These are phyloP conservation scores for Leptinotarsa haldemani DNA, from an alignment of 2,888 invertebrate species.

Conservation along the genomic window DNA sequence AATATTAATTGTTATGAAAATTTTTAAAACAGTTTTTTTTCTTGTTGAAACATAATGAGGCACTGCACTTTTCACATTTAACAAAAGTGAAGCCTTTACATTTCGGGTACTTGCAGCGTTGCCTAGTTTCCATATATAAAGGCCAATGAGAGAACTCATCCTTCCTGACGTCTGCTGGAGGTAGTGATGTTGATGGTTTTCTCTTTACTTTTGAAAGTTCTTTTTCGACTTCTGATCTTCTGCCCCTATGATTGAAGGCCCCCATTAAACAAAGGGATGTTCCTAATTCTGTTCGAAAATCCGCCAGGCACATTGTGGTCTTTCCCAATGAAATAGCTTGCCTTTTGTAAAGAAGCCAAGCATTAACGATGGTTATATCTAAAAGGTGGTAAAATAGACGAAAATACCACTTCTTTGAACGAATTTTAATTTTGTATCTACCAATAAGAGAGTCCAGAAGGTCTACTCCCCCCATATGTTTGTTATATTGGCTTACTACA, in stretches of 20 bases:
- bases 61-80: neutral
- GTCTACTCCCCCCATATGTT: slow-evolving; percentile 14
- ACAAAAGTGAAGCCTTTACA: slow-evolving; percentile 1
- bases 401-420: slow-evolving; percentile 8
- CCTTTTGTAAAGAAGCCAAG: slow-evolving; percentile 17
- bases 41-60: slow-evolving; percentile 6
- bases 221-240: neutral
- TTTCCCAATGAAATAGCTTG: neutral
- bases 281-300: slow-evolving; percentile 4
- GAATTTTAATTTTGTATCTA: slow-evolving; percentile 14
- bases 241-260: neutral
- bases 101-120: slow-evolving; percentile 9
- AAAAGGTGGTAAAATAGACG: slow-evolving; percentile 14
- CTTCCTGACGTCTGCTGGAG: slow-evolving; percentile 9
- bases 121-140: slow-evolving; percentile 13
- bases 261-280: slow-evolving; percentile 1
- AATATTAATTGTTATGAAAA: neutral
- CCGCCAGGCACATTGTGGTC: neutral
- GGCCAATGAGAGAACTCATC: slow-evolving; percentile 12
- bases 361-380: slow-evolving; percentile 18
- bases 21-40: slow-evolving; percentile 16
- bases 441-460: slow-evolving; percentile 14
- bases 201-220: slow-evolving; percentile 4
- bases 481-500: slow-evolving; percentile 14
- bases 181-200: slow-evolving; percentile 8